Conservation (phyloP, 2,797 vertebrate genomes). For the Gallinago nigripennis region DNA sequence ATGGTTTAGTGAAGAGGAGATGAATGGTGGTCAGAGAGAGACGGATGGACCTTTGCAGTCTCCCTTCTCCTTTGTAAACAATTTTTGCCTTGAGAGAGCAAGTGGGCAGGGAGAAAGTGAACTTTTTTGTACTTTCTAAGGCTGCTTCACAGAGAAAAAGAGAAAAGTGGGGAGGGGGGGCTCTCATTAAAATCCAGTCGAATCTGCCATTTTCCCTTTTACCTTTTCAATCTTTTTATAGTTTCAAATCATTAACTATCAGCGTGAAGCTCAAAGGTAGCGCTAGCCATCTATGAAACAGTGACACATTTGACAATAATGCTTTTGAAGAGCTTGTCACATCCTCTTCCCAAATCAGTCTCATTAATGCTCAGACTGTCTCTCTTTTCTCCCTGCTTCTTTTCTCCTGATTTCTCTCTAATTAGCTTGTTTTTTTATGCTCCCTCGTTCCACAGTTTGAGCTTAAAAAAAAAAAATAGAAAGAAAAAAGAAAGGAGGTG, state of each 20-base stretch:
- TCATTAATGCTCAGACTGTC: conserved; percentile 95
- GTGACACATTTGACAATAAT: conserved; percentile 86
- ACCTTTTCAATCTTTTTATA: conserved; percentile 85
- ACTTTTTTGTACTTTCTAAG: conserved; percentile 61
- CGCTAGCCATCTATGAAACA: conserved; percentile 83
- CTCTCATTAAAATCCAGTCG: conserved; percentile 90
- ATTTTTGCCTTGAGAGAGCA: conserved; percentile 22
- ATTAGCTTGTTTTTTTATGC: conserved; percentile 90
- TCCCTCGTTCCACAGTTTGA: conserved; percentile 85
- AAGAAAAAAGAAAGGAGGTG: conserved; percentile 72
- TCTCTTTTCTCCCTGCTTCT: conserved; percentile 84
- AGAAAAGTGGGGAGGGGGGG: not conserved
- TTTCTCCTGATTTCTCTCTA: conserved; percentile 85
- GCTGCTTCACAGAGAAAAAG: conserved; percentile 32
- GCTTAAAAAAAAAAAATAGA: conserved; percentile 35
- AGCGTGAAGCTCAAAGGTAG: conserved; percentile 87
- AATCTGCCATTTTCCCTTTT: conserved; percentile 87
- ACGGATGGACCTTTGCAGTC: conserved; percentile 22
- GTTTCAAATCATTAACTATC: conserved; percentile 93
- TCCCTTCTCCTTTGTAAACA: conserved; percentile 44
- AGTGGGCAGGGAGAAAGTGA: not conserved
- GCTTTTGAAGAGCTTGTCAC: conserved; percentile 94
- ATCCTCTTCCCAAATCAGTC: conserved; percentile 92
- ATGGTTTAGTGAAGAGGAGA: not conserved
- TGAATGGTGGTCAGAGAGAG: not conserved